These are phyloP conservation scores for Teleopsis dalmanni DNA, from an alignment of 1,140 invertebrate genomes.

Conservation along the genomic window DNA sequence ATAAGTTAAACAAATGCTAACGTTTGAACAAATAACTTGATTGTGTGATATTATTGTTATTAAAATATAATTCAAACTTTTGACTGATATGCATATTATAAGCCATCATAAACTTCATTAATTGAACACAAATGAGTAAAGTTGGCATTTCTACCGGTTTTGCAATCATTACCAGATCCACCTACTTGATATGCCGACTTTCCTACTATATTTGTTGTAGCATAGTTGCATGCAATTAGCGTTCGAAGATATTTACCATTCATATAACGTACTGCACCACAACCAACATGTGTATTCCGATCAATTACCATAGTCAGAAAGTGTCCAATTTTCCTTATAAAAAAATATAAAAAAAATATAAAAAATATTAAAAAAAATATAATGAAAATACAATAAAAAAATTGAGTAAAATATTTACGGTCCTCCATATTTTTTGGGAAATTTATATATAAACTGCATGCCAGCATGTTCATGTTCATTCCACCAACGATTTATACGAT, in stretches of 20 bases:
- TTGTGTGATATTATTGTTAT: conserved; percentile 19
- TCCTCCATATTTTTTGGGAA: neutral
- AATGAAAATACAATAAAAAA: neutral
- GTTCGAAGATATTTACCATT: too few species aligned
- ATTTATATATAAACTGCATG: neutral
- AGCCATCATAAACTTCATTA: conserved; percentile 20
- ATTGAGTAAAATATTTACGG: neutral
- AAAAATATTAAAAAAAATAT: neutral
- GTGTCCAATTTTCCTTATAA: conserved; percentile 22
- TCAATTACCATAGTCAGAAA: conserved; percentile 33
- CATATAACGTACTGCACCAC: conserved; percentile 12
- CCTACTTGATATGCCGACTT: conserved; percentile 20
- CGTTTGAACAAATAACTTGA: neutral
- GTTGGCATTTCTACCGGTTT: conserved; percentile 21
- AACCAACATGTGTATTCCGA: conserved; percentile 26
- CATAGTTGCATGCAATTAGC: conserved; percentile 26
- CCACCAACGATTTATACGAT: neutral
- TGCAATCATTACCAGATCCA: conserved; percentile 22
- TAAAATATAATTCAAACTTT: neutral
- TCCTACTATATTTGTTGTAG: conserved; percentile 27
- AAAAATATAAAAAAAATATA: neutral
- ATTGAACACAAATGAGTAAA: conserved; percentile 24
- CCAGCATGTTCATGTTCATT: neutral
- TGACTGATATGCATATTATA: conserved; percentile 17
- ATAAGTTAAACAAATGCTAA: neutral